These are phyloP conservation scores for Galeruca laticollis DNA, from an alignment of 2,888 invertebrate species.

Conservation along the genomic window DNA sequence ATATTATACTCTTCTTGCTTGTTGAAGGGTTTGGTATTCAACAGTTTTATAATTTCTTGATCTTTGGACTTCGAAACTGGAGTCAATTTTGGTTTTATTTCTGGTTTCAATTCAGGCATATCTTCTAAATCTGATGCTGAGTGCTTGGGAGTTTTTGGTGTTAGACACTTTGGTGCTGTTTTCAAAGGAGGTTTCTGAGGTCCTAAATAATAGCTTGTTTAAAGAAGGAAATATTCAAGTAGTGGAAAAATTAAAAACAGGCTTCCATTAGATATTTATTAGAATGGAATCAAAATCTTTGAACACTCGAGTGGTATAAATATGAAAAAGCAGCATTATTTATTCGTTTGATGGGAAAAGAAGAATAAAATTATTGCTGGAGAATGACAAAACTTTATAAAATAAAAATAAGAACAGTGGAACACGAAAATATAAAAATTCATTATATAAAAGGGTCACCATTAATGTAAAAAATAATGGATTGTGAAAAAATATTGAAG, in stretches of 20 bases:
- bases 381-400: too few species aligned
- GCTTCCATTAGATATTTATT: background rate
- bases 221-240: background rate
- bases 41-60: conserved; percentile 62
- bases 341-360: too few species aligned
- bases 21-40: conserved; percentile 58
- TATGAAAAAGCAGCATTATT: too few species aligned
- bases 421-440: too few species aligned
- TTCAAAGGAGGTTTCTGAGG: conserved; percentile 45
- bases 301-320: too few species aligned
- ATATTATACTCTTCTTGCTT: conserved; percentile 45
- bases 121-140: conserved; percentile 37
- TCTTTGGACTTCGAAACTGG: conserved; percentile 55
- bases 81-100: conserved; percentile 46
- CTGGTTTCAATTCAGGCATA: conserved; percentile 48
- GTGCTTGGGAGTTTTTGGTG: conserved; percentile 42
- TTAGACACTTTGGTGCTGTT: conserved; percentile 38
- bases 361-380: too few species aligned
- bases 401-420: too few species aligned
- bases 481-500: too few species aligned
- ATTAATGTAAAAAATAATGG: too few species aligned
- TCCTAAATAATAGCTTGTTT: conserved; percentile 28
- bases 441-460: too few species aligned
- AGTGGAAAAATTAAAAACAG: background rate
- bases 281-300: too few species aligned